Percentiles rank a stretch among this genome's conserved stretches.
These are phyloP conservation scores for Galendromus occidentalis DNA, from an alignment of 1,140 invertebrate species.

Conservation along the genomic window DNA sequence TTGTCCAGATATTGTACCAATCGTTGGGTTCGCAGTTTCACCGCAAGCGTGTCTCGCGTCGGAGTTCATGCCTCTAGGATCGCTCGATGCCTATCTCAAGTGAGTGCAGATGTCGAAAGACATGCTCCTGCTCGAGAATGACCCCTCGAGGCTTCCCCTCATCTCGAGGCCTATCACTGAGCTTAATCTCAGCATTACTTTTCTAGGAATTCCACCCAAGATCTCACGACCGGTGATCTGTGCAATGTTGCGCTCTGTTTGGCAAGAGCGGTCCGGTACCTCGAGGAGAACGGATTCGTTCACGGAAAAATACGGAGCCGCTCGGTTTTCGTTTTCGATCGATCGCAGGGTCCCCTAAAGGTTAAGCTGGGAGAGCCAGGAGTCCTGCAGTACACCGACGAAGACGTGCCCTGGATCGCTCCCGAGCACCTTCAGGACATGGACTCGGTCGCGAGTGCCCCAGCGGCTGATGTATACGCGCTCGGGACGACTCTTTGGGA, in stretches of 20 bases:
- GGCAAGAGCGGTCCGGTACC: conserved; percentile 54
- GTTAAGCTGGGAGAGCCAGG: conserved; percentile 62
- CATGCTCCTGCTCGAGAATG: no score
- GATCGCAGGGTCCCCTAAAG: conserved; percentile 42
- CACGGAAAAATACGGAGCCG: conserved; percentile 67
- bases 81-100: conserved; percentile 49
- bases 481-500: conserved; percentile 72
- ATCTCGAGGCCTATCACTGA: no score
- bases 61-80: conserved; percentile 53
- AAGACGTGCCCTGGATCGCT: conserved; percentile 15
- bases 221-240: conserved; percentile 44
- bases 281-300: conserved; percentile 51
- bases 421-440: conserved; percentile 20
- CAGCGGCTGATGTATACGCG: conserved; percentile 60
- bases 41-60: conserved; percentile 48
- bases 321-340: conserved; percentile 48
- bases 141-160: no score
- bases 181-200: no score
- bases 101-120: conserved; percentile 17
- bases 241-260: conserved; percentile 52
- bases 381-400: conserved; percentile 28
- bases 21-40: conserved; percentile 56
- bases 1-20: conserved; percentile 43
- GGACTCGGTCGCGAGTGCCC: conserved; percentile 27
- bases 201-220: conserved; percentile 18